Evolutionary conservation across 2,797 vertebrate genomes (phyloP), one percentile per base, ranked within the genome.

Genomic region (Halcyon smyrnensis): DNA sequence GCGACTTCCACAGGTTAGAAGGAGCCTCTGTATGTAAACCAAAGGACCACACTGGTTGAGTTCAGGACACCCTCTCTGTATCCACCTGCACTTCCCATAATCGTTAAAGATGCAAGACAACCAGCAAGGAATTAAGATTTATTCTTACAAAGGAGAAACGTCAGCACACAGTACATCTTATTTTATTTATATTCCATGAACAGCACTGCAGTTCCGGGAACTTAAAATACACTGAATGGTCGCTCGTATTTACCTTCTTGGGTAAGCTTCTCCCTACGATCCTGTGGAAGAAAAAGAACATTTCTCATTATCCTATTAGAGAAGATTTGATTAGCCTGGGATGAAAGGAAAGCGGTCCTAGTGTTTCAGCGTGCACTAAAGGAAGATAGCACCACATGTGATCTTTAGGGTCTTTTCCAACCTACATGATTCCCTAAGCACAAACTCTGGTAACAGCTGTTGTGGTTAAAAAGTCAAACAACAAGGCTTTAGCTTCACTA

Each of bases 181-280:
- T 60, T 96, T 92, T 86, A 90, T 81, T 93, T 69, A 53, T 85
- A 76, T 50, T 17, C 67, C 90, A 89, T 5, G 64, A 93, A 73
- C 56, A 89, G 25, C 20, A 36, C 9, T 59, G 78, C 57, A 82
- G 2, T 39, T 75, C 63, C 84, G 70, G 83, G 87, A 64, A 88
- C 70, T 99, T 96, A 99, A 84, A 93, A 98, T 43, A 99, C 46
- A 37, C 16, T 88, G 91, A 97, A 98, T 0, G 95, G 97, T 75
- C 97, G 98, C 11, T 98, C 15, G 18, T 96, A 65, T 95, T 98
- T 99, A 94, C 99, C 99, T 80, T 98, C 98, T 84, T 96, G 97
- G 83, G 99, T 98, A 91, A 93, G 91, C 93, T 93, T 98, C 95
- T 99, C 98, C 90, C 94, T 99, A 45, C 19, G 97, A 65, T 99